Percentiles rank a stretch among this genome's conserved stretches.
Evolutionary conservation across 2,797 vertebrate species (phyloP).

Genomic region (Protonibea diacanthus): DNA sequence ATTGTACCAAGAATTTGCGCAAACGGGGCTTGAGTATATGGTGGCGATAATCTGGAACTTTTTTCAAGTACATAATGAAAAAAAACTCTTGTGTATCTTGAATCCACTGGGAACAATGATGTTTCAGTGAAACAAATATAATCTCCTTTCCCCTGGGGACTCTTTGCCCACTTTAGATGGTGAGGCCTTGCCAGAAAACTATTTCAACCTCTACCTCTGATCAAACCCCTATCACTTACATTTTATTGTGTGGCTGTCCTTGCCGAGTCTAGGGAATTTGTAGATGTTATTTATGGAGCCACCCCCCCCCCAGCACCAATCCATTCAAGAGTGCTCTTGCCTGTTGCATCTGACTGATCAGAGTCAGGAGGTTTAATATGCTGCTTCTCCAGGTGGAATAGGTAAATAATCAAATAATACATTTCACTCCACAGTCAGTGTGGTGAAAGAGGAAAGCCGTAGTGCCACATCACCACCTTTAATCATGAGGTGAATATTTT

Average conservation of each 20-base stretch:
- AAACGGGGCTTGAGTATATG: background rate
- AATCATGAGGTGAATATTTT: conserved; percentile 56
- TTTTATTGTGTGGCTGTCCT: conserved; percentile 59
- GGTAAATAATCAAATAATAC: conserved; percentile 48
- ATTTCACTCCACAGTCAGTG: conserved; percentile 20
- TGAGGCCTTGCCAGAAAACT: conserved; percentile 36
- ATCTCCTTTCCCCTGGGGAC: conserved; percentile 9
- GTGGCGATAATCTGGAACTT: background rate
- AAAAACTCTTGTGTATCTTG: background rate
- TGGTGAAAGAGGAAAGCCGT: conserved; percentile 28
- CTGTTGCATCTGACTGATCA: conserved; percentile 52
- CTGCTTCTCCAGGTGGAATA: conserved; percentile 36
- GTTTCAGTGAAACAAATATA: conserved; percentile 31
- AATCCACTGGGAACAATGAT: conserved; percentile 22
- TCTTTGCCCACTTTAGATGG: conserved; percentile 37
- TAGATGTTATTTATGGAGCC: conserved; percentile 60
- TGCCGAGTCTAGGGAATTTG: conserved; percentile 50
- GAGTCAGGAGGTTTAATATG: conserved; percentile 50
- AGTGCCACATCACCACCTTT: conserved; percentile 35
- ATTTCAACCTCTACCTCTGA: conserved; percentile 51
- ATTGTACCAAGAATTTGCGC: background rate
- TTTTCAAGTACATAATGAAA: background rate
- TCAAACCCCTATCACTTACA: conserved; percentile 64
- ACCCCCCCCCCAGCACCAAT: conserved; percentile 18
- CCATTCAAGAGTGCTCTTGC: conserved; percentile 37